A percentile compares a stretch with the other conserved stretches of the same genome.
Evolutionary conservation across 2,888 invertebrate species (phyloP).

Genomic region (Leptogaster cylindrica): DNA sequence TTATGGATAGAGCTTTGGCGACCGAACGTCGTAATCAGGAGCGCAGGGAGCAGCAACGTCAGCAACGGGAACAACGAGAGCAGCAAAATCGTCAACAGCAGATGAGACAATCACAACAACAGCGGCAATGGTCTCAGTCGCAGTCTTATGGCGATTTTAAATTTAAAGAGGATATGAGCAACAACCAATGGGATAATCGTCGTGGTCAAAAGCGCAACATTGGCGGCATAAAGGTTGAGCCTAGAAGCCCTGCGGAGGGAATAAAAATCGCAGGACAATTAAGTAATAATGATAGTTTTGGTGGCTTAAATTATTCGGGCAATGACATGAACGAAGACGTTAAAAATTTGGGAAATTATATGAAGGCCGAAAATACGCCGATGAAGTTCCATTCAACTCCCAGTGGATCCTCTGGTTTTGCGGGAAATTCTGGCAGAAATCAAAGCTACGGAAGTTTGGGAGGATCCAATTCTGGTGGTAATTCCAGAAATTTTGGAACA

Average conservation of each 20-base stretch:
- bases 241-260: background rate
- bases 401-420: background rate
- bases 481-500: background rate
- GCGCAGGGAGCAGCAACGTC: background rate
- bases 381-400: background rate
- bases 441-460: background rate
- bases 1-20: conserved; percentile 4
- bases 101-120: background rate
- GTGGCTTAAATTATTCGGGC: background rate
- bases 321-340: background rate
- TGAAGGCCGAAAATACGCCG: background rate
- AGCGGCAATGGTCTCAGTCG: background rate
- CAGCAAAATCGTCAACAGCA: conserved; percentile 14
- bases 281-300: background rate
- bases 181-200: background rate
- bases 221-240: background rate
- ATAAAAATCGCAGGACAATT: background rate
- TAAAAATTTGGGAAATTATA: background rate
- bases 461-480: background rate
- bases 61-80: background rate
- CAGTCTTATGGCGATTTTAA: too few species aligned
- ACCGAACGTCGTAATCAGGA: conserved; percentile 1
- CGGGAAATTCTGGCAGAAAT: background rate
- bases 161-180: too few species aligned
- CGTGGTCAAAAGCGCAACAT: background rate